These are phyloP conservation scores for Lamellibrachia luymesi DNA, from an alignment of 1,140 invertebrate genomes.

Conservation along the genomic window DNA sequence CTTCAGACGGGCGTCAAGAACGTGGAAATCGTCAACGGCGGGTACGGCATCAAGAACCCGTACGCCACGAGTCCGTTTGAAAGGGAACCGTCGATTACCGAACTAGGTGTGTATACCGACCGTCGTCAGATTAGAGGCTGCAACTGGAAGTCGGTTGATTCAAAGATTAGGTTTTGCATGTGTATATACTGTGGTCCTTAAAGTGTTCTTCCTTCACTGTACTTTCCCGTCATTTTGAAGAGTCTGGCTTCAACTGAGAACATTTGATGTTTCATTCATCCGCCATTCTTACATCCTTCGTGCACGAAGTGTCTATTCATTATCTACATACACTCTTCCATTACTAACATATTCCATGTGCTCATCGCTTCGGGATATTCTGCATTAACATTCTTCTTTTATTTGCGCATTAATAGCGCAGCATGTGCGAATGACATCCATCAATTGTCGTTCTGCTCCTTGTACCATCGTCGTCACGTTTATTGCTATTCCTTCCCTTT, in stretches of 20 bases:
- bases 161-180: not conserved
- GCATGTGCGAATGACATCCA: not conserved
- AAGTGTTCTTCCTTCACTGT: not conserved
- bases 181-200: not conserved
- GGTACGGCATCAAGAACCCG: slow-evolving; percentile 98
- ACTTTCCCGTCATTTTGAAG: not conserved
- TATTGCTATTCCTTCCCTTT: not conserved
- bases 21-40: slow-evolving; percentile 81
- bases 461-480: not conserved
- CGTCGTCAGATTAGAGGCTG: not conserved
- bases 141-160: not conserved
- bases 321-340: not conserved
- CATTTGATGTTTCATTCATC: not conserved
- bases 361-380: not conserved
- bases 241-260: not conserved
- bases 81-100: slow-evolving; percentile 22
- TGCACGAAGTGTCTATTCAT: too few relatives aligned
- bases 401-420: not conserved
- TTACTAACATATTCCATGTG: not conserved
- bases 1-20: not conserved
- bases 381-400: not conserved
- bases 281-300: not conserved
- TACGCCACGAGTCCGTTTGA: slow-evolving; percentile 53
- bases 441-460: not conserved
- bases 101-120: slow-evolving; percentile 21